Conservation (phyloP, 2,888 invertebrate species). For the Deroplatys truncata region DNA sequence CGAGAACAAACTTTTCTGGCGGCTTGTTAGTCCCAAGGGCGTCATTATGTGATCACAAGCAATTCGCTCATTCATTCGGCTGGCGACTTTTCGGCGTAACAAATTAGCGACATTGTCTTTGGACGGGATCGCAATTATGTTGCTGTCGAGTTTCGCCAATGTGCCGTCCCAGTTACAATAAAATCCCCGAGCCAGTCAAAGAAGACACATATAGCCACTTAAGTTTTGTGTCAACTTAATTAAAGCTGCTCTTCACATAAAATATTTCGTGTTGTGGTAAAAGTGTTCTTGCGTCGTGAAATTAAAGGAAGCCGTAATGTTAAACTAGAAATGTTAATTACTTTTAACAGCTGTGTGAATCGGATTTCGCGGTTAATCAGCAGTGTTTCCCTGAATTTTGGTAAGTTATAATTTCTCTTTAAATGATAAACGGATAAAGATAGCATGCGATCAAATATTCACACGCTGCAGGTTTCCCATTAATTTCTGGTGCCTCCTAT, state of each 20-base stretch:
- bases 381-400: too few species aligned
- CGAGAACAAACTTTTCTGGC: not conserved
- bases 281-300: not conserved
- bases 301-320: not conserved
- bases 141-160: not conserved
- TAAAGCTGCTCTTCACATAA: not conserved
- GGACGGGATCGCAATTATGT: not conserved
- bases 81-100: not conserved
- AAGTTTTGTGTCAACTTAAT: not conserved
- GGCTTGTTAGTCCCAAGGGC: not conserved
- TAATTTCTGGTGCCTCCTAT: too few species aligned
- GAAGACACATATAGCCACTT: not conserved
- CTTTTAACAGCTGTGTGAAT: not conserved
- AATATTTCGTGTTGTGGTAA: not conserved
- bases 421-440: too few species aligned
- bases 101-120: not conserved
- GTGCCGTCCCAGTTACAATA: not conserved
- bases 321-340: not conserved
- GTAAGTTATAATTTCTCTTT: too few species aligned
- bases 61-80: not conserved
- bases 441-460: too few species aligned
- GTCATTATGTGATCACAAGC: constrained; percentile 2
- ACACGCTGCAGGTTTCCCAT: too few species aligned
- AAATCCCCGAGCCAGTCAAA: not conserved
- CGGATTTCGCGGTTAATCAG: too few species aligned